Percentiles rank a stretch among this genome's conserved stretches.
phyloP scores from a whole-genome alignment of 2,888 invertebrate genomes.

The Biston stratarius region DNA sequence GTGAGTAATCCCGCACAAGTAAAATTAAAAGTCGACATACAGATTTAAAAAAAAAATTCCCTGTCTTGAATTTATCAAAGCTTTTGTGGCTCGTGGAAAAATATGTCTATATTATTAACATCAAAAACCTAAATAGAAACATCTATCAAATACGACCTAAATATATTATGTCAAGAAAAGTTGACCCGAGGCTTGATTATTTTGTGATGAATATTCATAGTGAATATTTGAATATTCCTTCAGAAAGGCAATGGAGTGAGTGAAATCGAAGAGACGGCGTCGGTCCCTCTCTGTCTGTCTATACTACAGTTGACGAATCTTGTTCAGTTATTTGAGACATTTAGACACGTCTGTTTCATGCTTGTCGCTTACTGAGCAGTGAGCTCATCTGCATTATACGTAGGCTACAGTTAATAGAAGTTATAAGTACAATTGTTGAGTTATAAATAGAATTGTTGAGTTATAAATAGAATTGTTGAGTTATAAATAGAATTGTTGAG shows the following conservation, averaged over 20 bases:
- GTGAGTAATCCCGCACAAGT: no score
- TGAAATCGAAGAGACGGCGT: constrained; percentile 15
- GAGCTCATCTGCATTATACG: background rate
- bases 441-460: no score
- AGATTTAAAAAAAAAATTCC: no score
- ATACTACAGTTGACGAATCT: background rate
- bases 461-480: no score
- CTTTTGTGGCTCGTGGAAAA: background rate
- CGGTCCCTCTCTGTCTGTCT: constrained; percentile 4
- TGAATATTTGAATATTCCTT: constrained; percentile 29
- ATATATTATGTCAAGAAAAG: constrained; percentile 8
- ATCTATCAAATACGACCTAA: constrained; percentile 12
- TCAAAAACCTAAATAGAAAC: background rate
- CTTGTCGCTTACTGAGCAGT: no score
- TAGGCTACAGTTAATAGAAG: no score
- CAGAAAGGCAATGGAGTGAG: constrained; percentile 19
- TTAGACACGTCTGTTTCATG: background rate
- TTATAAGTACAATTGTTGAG: no score
- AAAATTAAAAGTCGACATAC: no score
- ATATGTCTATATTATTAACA: background rate
- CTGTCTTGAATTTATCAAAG: no score
- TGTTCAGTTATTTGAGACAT: background rate
- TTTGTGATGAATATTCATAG: constrained; percentile 30
- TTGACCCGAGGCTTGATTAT: constrained; percentile 13
- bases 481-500: no score